A percentile compares a stretch with the other conserved stretches of the same genome.
Evolutionary conservation across 2,888 invertebrate species (phyloP).

Genomic region (Pegoplata infirma): DNA sequence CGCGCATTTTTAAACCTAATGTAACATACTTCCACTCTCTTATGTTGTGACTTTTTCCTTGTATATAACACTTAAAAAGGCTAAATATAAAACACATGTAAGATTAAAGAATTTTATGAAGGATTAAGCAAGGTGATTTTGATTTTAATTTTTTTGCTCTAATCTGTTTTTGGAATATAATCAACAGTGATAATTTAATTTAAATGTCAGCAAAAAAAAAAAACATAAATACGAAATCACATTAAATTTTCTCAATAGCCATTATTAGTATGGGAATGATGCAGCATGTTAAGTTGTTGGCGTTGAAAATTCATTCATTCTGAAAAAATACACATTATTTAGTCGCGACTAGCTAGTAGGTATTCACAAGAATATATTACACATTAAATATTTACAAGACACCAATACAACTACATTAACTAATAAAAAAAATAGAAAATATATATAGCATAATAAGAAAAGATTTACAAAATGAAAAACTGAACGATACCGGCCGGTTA

Average conservation of each 20-base stretch:
- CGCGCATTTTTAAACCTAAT: conserved; percentile 52
- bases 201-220: neutral
- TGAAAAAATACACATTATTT: conserved; percentile 12
- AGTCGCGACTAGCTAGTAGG: neutral
- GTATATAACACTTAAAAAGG: conserved; percentile 1
- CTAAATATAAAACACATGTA: neutral
- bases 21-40: conserved; percentile 31
- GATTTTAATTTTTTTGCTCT: neutral
- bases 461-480: neutral
- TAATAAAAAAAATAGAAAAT: neutral
- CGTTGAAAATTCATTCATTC: conserved; percentile 41
- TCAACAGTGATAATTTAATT: neutral
- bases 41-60: conserved; percentile 23
- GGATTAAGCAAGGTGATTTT: too few relatives aligned
- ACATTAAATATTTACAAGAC: neutral
- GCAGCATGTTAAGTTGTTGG: conserved; percentile 15
- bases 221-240: neutral
- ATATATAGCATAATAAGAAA: neutral
- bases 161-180: neutral
- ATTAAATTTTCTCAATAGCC: neutral
- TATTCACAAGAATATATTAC: neutral
- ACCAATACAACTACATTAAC: neutral
- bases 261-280: conserved; percentile 5
- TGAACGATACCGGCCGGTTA: neutral
- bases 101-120: neutral